These are phyloP conservation scores for Pardalotus punctatus DNA, from an alignment of 2,113 vertebrate genomes.

Conservation along the genomic window DNA sequence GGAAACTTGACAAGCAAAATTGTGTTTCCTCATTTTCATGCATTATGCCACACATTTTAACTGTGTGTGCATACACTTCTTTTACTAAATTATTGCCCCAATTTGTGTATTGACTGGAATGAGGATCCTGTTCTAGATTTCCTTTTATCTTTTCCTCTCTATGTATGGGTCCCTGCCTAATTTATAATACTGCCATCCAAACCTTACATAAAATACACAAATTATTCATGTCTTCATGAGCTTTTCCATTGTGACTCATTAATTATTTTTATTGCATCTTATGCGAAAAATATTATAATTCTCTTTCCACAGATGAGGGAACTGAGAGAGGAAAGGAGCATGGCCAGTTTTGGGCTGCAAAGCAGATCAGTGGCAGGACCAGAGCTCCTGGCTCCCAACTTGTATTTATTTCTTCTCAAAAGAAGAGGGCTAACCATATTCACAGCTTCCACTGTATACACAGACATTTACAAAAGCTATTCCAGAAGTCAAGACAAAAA, in stretches of 20 bases:
- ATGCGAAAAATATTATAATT: background rate
- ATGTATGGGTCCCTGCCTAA: background rate
- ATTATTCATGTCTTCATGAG: conserved; percentile 5
- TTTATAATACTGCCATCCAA: background rate
- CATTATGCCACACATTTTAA: background rate
- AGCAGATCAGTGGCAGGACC: background rate
- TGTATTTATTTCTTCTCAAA: background rate
- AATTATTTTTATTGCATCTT: conserved; percentile 32
- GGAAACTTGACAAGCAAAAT: background rate
- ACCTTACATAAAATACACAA: background rate
- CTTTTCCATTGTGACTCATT: conserved; percentile 16
- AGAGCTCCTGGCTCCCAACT: background rate
- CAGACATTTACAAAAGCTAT: background rate
- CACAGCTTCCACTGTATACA: background rate
- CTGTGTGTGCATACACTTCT: fast-evolving
- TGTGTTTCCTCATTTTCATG: background rate
- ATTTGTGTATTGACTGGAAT: background rate
- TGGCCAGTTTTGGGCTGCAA: background rate
- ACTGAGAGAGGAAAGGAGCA: background rate
- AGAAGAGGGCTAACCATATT: background rate
- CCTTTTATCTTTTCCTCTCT: background rate
- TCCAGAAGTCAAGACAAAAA: background rate
- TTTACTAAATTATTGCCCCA: background rate
- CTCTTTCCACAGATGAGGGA: background rate
- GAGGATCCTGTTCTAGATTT: background rate